Conservation (phyloP, 2,113 vertebrate genomes). For the Ardeotis arabs region DNA sequence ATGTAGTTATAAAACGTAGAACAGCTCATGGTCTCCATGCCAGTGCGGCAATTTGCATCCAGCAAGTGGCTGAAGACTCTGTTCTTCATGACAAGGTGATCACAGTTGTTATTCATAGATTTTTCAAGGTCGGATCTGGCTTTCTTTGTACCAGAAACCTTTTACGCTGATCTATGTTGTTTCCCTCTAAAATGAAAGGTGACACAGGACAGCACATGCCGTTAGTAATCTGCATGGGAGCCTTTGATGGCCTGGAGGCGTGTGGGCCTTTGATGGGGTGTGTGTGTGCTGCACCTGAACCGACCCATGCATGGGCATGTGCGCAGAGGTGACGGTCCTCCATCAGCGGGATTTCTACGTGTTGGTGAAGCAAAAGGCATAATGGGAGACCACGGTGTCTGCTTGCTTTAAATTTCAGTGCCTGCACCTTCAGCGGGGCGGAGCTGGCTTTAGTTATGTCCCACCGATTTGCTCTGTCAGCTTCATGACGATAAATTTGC, state of each 20-base stretch:
- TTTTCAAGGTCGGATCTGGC: background rate
- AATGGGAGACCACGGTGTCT: background rate
- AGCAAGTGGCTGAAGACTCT: background rate
- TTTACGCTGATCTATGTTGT: background rate
- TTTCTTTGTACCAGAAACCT: background rate
- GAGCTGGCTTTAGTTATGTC: background rate
- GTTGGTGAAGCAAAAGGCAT: background rate
- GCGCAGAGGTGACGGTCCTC: background rate
- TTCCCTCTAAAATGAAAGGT: background rate
- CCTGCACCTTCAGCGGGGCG: background rate
- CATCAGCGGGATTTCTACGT: background rate
- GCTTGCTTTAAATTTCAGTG: background rate
- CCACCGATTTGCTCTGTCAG: background rate
- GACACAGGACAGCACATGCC: background rate
- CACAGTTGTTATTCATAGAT: background rate
- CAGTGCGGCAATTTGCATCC: background rate
- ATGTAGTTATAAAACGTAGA: background rate
- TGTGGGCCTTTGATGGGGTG: background rate
- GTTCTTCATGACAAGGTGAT: background rate
- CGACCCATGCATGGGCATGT: fast-evolving
- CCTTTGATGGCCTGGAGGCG: no score
- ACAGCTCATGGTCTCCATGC: background rate
- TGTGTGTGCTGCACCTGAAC: background rate
- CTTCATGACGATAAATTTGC: background rate
- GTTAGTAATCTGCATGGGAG: background rate